phyloP scores from a whole-genome alignment of 1,140 invertebrate genomes.

The Eciton burchellii region DNA sequence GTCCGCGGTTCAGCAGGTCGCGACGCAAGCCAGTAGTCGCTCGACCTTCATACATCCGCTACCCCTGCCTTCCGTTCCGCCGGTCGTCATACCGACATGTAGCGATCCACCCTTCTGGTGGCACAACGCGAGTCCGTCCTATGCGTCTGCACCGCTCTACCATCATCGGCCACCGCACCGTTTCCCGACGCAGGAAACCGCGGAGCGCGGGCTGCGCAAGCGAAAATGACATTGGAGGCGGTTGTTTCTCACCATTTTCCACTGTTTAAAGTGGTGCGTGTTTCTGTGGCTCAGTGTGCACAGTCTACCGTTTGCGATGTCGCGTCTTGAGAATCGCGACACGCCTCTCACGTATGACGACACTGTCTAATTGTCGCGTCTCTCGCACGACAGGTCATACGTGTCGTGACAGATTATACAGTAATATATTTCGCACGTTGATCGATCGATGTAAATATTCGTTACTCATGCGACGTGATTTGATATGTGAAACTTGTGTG shows the following conservation, averaged over 20 bases:
- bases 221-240: conserved; percentile 82
- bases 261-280: conserved; percentile 83
- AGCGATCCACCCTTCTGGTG: conserved; percentile 77
- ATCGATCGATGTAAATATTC: no score
- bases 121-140: conserved; percentile 74
- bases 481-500: no score
- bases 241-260: conserved; percentile 77
- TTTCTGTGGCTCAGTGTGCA: conserved; percentile 81
- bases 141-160: conserved; percentile 63
- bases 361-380: conserved; percentile 40
- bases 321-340: conserved; percentile 70
- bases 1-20: conserved; percentile 74
- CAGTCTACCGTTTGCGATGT: conserved; percentile 75
- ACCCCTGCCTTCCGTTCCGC: conserved; percentile 74
- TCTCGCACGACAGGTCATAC: not conserved
- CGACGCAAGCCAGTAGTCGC: conserved; percentile 73
- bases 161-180: conserved; percentile 51
- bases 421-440: not conserved
- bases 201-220: conserved; percentile 76
- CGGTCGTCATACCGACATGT: conserved; percentile 74
- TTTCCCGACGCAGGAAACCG: conserved; percentile 67
- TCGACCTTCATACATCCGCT: conserved; percentile 76
- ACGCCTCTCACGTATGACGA: conserved; percentile 53
- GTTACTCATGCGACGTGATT: no score
- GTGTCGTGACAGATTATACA: not conserved